Conservation (phyloP, 2,113 vertebrate species). For the Lathamus discolor region DNA sequence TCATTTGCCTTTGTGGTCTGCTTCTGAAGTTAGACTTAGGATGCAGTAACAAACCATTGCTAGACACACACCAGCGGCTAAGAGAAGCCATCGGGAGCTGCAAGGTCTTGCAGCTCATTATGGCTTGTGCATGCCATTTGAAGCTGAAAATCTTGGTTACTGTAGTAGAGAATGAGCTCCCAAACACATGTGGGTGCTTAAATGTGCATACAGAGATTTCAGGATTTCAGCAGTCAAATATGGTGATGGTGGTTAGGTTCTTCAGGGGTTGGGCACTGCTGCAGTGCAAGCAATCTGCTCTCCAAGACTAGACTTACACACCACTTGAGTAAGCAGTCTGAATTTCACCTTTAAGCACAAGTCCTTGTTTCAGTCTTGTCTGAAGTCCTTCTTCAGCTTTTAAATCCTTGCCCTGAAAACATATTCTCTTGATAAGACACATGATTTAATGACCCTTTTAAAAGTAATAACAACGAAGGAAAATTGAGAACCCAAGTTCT, state of each 20-base stretch:
- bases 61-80: background rate
- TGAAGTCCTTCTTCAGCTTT: background rate
- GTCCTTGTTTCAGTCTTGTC: background rate
- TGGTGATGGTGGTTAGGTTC: background rate
- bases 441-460: conserved; percentile 1
- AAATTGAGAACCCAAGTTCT: background rate
- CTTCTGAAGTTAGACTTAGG: background rate
- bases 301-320: background rate
- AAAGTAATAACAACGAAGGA: background rate
- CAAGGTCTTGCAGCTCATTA: background rate
- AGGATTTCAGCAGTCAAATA: background rate
- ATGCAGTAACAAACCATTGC: background rate
- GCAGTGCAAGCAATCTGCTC: background rate
- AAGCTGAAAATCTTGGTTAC: background rate
- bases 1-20: background rate
- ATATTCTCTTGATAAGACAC: background rate
- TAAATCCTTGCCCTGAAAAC: background rate
- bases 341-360: background rate
- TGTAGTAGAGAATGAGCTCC: background rate
- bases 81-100: background rate
- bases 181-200: background rate
- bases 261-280: background rate
- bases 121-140: background rate
- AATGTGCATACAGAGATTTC: background rate
- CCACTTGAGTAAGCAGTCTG: background rate